phyloP scores from a whole-genome alignment of 2,888 invertebrate species.

The Pecten maximus region DNA sequence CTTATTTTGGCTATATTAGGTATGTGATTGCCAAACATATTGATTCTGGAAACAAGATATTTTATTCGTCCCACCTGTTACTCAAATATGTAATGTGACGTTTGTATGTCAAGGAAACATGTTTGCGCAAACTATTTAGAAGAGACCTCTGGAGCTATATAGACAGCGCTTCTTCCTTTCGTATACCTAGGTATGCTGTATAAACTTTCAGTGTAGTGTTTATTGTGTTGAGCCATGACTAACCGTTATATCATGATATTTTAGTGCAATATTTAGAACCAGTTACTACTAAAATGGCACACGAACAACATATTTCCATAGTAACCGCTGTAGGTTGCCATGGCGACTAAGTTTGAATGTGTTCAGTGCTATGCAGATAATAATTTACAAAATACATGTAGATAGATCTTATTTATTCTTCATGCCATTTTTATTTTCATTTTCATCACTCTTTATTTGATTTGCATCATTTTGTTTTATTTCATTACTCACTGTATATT shows the following conservation, averaged over 20 bases:
- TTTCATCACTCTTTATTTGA: not conserved
- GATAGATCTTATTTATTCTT: not conserved
- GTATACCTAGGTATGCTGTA: not conserved
- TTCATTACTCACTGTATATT: not conserved
- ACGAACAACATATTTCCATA: not conserved
- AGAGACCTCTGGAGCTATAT: not conserved
- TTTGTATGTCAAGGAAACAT: too few species aligned
- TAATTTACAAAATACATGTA: slow-evolving; percentile 23
- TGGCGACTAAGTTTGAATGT: slow-evolving; percentile 6
- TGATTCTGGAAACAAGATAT: not conserved
- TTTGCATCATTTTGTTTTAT: not conserved
- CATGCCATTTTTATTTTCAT: not conserved
- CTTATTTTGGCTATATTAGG: too few species aligned
- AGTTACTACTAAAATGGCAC: slow-evolving; percentile 18
- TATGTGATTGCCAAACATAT: not conserved
- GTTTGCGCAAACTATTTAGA: not conserved
- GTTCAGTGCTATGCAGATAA: slow-evolving; percentile 27
- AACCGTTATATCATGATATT: not conserved
- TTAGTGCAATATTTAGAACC: slow-evolving; percentile 32
- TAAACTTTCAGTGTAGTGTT: not conserved
- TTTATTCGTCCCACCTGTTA: not conserved
- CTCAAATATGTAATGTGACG: not conserved
- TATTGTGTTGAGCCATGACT: slow-evolving; percentile 19
- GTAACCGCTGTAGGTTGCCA: slow-evolving; percentile 6
- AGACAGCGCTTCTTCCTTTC: not conserved